A percentile compares a stretch with the other conserved stretches of the same genome.
These are phyloP conservation scores for Eilema griseolum DNA, from an alignment of 2,888 invertebrate genomes.

Conservation along the genomic window DNA sequence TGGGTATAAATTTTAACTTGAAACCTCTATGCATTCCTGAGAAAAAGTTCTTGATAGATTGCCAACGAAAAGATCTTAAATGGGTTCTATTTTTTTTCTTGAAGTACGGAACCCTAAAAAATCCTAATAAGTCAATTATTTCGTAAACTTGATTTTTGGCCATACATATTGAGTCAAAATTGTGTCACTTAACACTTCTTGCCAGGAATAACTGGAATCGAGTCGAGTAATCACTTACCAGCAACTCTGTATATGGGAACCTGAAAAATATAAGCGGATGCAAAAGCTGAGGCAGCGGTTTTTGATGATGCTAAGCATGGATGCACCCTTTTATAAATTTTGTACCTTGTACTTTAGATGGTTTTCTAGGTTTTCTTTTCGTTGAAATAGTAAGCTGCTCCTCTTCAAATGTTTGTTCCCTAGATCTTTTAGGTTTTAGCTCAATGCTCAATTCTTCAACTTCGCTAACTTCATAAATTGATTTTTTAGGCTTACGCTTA, in stretches of 20 bases:
- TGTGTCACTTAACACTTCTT: no score
- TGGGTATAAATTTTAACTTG: no score
- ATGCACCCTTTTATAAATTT: conserved; percentile 9
- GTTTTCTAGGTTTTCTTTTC: conserved; percentile 89
- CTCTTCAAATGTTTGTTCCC: conserved; percentile 86
- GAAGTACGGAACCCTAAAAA: no score
- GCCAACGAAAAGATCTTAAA: no score
- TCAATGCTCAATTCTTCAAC: conserved; percentile 88
- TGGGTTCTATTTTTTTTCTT: no score
- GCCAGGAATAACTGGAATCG: no score
- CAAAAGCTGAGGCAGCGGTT: conserved; percentile 8
- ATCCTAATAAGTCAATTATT: no score
- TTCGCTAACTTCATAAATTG: conserved; percentile 88
- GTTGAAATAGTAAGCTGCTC: conserved; percentile 90
- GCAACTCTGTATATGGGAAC: not conserved
- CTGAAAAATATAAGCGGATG: conserved; percentile 8
- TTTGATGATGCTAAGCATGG: conserved; percentile 1
- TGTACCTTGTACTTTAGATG: conserved; percentile 89
- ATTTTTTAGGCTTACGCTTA: conserved; percentile 83
- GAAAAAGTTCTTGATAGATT: no score
- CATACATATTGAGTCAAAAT: no score
- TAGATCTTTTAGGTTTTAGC: conserved; percentile 79
- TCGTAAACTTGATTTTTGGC: no score
- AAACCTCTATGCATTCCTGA: no score
- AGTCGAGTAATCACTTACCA: no score